phyloP scores from a whole-genome alignment of 2,113 vertebrate genomes.

The Pomatorhinus ruficollis region DNA sequence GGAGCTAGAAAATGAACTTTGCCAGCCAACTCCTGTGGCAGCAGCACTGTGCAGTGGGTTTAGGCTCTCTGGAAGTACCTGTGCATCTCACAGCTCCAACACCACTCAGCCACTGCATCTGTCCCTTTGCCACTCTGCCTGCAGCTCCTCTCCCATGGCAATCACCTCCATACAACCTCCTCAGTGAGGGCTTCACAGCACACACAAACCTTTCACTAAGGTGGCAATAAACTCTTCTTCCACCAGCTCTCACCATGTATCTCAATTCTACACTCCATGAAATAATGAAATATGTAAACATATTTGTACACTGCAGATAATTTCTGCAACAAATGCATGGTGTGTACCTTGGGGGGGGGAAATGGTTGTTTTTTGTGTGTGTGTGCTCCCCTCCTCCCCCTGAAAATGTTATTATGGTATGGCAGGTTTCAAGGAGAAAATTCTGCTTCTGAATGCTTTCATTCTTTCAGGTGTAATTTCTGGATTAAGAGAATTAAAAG shows the following conservation, averaged over 20 bases:
- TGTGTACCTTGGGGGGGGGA: not conserved
- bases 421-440: not conserved
- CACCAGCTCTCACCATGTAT: not conserved
- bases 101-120: not conserved
- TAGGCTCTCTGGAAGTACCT: not conserved
- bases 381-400: accelerated
- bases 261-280: not conserved
- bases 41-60: accelerated
- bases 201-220: not conserved
- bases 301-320: not conserved
- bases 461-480: not conserved
- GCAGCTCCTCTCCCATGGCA: not conserved
- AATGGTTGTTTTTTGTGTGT: not conserved
- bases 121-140: not conserved
- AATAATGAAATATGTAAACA: not conserved
- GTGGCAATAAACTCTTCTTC: not conserved
- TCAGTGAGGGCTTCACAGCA: not conserved
- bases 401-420: not conserved
- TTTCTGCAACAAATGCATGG: not conserved
- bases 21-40: not conserved
- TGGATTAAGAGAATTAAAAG: slow-evolving; percentile 11
- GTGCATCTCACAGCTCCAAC: not conserved
- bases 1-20: not conserved
- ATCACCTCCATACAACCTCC: accelerated
- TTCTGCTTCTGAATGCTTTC: not conserved